Base-by-base conservation (phyloP, 2,888 invertebrate genomes). In the Malacosoma neustria region DNA sequence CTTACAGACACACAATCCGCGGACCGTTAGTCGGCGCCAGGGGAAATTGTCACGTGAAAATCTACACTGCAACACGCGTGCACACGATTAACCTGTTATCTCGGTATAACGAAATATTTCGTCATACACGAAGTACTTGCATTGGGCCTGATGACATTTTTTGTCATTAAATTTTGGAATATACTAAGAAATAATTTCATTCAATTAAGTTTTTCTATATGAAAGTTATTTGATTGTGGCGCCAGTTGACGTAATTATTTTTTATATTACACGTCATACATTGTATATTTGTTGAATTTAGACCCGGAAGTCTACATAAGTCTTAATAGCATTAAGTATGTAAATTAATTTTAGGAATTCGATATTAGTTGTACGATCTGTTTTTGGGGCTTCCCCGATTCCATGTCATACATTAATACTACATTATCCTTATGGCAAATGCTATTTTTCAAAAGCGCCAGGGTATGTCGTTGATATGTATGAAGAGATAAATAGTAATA, bases 1-100 rank as follows among this genome's bases (percentile, higher is more conserved):
- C 61, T 76, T 63, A 22, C 84, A 81, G 80, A 81, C 79, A 72
- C 72, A 80, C 76, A 64, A 57, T 56, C 59, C 45, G 48, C 57
- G 59, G 67, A 71, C 75, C 70, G 77, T 76, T 80, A 77, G 60
- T 52, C 66, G 80, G 79, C 80, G 80, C 80, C 81, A 54, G 69
- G 68, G 72, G 66, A 75, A 75, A 75, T 69, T 54, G 63, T 72
- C 71, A 64, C 63, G 62, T 67, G 70, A 59, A 74, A 75, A 74
- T 73, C 64, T 65, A 67, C 70, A 59, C 61, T 51, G 22, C 22
- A 4, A 22, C 22, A 22, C 9, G 22, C 22, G 6, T 22, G 22
- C 22, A 22, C 22, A 7, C 22, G 22, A 22, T n/a, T n/a, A n/a
- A n/a, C n/a, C n/a, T n/a, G n/a, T n/a, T n/a, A n/a, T n/a, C n/a